These are phyloP conservation scores for Platichthys stellatus DNA, from an alignment of 2,113 vertebrate genomes.

Conservation along the genomic window DNA sequence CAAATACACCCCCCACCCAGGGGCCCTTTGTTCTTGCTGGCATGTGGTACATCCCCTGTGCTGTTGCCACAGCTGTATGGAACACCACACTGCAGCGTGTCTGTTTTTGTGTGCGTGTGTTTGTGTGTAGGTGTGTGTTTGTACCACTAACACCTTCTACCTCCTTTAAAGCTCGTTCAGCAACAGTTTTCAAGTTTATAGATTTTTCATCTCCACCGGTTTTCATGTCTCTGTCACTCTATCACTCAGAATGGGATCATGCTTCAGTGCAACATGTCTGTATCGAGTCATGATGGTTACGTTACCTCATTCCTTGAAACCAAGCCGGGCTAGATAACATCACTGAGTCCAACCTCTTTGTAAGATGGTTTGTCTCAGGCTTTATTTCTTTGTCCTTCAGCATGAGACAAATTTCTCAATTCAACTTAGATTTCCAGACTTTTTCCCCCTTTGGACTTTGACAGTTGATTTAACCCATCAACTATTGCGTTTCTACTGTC, in stretches of 20 bases:
- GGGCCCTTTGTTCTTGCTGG: slow-evolving; percentile 71
- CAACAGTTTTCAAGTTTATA: not conserved
- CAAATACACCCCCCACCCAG: slow-evolving; percentile 42
- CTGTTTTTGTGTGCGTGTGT: not conserved
- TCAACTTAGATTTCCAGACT: too few species aligned
- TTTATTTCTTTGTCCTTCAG: not conserved
- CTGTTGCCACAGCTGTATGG: slow-evolving; percentile 74
- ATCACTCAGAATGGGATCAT: not conserved
- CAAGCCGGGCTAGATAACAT: not conserved
- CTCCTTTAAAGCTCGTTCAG: too few species aligned
- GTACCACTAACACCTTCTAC: not conserved
- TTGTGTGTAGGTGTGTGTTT: too few species aligned
- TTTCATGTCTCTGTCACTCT: not conserved
- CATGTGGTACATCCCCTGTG: slow-evolving; percentile 61
- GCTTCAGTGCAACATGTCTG: not conserved
- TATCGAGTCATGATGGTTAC: not conserved
- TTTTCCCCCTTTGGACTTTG: not conserved
- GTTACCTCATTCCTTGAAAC: not conserved
- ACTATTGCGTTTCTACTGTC: not conserved
- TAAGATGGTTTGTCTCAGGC: not conserved
- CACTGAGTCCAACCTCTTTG: not conserved
- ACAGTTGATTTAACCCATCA: not conserved
- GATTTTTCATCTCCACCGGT: not conserved
- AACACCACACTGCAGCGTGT: slow-evolving; percentile 8
- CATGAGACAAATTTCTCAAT: too few species aligned